Evolutionary conservation across 2,113 vertebrate genomes (phyloP), one percentile per base, ranked within the genome.

Genomic region (Nibea albiflora): DNA sequence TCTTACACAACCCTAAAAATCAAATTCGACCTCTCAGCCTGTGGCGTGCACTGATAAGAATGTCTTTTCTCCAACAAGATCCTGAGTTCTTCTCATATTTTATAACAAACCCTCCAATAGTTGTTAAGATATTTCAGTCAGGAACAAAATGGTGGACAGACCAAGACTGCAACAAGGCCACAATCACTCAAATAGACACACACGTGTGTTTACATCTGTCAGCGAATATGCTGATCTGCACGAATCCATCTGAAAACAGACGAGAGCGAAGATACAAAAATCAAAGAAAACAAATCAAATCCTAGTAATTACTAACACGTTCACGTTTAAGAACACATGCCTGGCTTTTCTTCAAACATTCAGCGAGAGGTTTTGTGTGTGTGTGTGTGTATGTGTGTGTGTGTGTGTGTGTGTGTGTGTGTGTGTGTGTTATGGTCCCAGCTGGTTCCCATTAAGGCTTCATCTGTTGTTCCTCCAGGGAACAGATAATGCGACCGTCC

Each of bases 381-480:
- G 58, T 63, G 67, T 24, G 24, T 35, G 31, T 22, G 57, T 6
- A 24, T 7, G 24, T 2, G 6, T 5, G 10, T 0, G 67, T 24
- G 24, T 35, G 31, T 22, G 57, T n/a, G 28, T 53, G 35, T 31
- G 28, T 31, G 47, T 77, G 67, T 24, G 24, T 35, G 31, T 22
- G 57, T 6, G 35, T 7, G 24, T 2, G 6, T 5, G 10, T 0
- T 60, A 2, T 9, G 39, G 54, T 74, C 52, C 70, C 74, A 73
- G 53, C 71, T 81, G 82, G 65, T 81, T 83, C 65, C 63, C 53
- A 77, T 85, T 68, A 61, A 50, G 67, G 12, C 12, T 58, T 69
- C 44, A 68, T 65, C 58, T 75, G 62, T 73, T 79, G 42, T 54
- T 83, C 78, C 81, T 83, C 80, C 81, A 69, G 85, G 81, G 58